These are phyloP conservation scores for Tachuris rubrigastra DNA, from an alignment of 2,113 vertebrate species.

Conservation along the genomic window DNA sequence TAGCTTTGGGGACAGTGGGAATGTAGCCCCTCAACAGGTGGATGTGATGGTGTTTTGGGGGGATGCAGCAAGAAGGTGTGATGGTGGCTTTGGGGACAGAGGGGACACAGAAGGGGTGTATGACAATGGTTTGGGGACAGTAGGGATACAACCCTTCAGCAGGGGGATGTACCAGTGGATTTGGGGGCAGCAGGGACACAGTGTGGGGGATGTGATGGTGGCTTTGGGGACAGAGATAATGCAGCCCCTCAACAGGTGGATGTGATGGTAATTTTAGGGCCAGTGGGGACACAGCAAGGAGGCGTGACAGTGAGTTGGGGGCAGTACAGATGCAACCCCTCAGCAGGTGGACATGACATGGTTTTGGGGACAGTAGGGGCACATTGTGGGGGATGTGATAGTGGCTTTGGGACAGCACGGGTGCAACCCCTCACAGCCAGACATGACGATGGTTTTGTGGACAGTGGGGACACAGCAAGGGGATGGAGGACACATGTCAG, in stretches of 20 bases:
- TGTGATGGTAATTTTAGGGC: background rate
- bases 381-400: background rate
- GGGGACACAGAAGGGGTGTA: no score
- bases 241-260: background rate
- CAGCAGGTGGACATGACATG: rapidly evolving
- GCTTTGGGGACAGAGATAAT: background rate
- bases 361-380: background rate
- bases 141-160: background rate
- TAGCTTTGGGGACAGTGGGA: background rate
- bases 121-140: background rate
- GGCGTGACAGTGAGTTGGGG: background rate
- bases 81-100: background rate
- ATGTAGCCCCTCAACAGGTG: background rate
- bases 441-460: background rate
- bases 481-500: background rate
- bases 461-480: rapidly evolving
- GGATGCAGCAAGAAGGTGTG: background rate
- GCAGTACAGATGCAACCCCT: background rate
- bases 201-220: no score
- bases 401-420: background rate
- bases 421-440: background rate
- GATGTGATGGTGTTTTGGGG: background rate
- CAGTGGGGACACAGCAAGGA: no score
- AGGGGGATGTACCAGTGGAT: background rate
- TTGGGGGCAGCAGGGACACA: no score